phyloP scores from a whole-genome alignment of 2,797 vertebrate genomes.

The Sebastolobus altivelis region DNA sequence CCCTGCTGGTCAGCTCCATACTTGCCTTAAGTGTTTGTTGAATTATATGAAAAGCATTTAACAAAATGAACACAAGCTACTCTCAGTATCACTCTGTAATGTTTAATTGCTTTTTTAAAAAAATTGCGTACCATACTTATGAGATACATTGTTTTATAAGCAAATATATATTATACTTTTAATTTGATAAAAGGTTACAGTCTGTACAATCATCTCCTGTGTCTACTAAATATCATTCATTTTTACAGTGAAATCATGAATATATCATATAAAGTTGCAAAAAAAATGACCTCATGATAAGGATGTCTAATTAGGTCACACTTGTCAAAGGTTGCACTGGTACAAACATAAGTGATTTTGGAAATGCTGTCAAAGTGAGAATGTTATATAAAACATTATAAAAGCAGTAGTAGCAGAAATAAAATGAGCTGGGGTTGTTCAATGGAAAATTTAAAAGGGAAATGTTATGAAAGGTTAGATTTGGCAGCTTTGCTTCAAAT shows the following conservation, averaged over 20 bases:
- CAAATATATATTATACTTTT: conserved; percentile 89
- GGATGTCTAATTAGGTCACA: conserved; percentile 32
- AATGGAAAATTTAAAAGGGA: conserved; percentile 19
- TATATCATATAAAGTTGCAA: conserved; percentile 62
- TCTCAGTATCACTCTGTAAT: conserved; percentile 69
- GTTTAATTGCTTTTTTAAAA: conserved; percentile 74
- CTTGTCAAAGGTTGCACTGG: conserved; percentile 32
- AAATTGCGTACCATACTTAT: conserved; percentile 83
- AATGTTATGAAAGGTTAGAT: conserved; percentile 33
- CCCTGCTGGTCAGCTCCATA: background rate
- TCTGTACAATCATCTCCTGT: conserved; percentile 76
- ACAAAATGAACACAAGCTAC: background rate
- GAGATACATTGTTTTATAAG: conserved; percentile 81
- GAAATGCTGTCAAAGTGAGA: conserved; percentile 54
- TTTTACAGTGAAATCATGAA: conserved; percentile 67
- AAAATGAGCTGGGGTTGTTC: conserved; percentile 34
- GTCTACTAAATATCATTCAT: conserved; percentile 42
- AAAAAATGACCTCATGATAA: conserved; percentile 55
- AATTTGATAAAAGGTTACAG: conserved; percentile 81
- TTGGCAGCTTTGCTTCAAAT: conserved; percentile 57
- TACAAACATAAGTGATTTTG: conserved; percentile 48
- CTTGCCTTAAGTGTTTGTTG: background rate
- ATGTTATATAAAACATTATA: conserved; percentile 31
- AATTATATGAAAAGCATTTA: background rate
- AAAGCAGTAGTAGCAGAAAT: conserved; percentile 49